Conservation (phyloP, 2,113 vertebrate genomes). For the Petrocephalus microphthalmus region DNA sequence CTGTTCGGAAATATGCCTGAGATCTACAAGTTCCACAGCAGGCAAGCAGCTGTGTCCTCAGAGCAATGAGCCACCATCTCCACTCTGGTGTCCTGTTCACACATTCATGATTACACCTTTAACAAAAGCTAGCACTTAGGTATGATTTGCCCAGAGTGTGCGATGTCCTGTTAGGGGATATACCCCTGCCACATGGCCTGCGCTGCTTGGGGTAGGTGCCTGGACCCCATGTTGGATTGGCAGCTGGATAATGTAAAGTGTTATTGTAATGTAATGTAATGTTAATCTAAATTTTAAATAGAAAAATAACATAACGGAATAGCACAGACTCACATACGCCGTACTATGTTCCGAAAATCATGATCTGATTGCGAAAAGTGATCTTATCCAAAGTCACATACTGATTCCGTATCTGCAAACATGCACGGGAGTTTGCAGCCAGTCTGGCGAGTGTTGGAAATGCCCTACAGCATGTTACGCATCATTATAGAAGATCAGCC, state of each 20-base stretch:
- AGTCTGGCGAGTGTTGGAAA: neutral
- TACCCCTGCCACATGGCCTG: neutral
- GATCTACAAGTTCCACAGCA: conserved; percentile 94
- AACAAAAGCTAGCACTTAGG: neutral
- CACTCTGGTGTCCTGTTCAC: neutral
- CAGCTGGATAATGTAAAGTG: neutral
- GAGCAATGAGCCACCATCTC: neutral
- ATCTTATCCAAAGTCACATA: neutral
- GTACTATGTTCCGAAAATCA: neutral
- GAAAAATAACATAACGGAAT: neutral
- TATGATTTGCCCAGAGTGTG: neutral
- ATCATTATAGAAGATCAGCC: neutral
- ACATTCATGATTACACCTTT: neutral
- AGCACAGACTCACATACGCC: neutral
- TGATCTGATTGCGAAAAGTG: neutral
- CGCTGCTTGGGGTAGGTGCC: neutral
- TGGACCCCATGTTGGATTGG: neutral
- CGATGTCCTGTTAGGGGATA: neutral
- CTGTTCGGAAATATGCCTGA: conserved; percentile 96
- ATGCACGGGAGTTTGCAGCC: neutral
- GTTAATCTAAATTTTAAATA: neutral
- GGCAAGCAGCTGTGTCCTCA: conserved; percentile 52
- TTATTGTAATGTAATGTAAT: no score
- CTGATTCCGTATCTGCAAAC: neutral
- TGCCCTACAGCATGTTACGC: neutral